Evolutionary conservation across 2,113 vertebrate species (phyloP).

Genomic region (Microcebus tavaratra): DNA sequence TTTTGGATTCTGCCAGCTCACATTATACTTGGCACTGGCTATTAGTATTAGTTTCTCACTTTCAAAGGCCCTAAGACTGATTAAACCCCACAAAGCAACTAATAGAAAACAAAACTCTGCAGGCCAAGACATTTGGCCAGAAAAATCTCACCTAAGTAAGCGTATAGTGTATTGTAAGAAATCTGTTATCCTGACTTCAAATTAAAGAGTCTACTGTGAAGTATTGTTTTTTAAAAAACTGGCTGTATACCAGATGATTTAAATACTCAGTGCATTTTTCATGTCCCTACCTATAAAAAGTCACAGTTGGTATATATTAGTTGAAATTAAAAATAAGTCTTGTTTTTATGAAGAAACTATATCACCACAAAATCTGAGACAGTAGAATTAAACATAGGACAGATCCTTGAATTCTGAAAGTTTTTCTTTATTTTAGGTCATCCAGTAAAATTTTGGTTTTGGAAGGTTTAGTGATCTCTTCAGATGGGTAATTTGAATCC

Average conservation of each 20-base stretch:
- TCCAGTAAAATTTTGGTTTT: conserved; percentile 6
- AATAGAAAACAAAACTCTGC: conserved; percentile 67
- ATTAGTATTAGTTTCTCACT: conserved; percentile 63
- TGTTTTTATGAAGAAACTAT: conserved; percentile 27
- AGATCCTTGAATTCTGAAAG: conserved; percentile 11
- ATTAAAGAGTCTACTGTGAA: conserved; percentile 81
- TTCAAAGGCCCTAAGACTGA: conserved; percentile 73
- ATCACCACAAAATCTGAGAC: conserved; percentile 13
- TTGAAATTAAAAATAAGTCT: conserved; percentile 24
- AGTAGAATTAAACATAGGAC: neutral
- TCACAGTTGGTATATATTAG: neutral
- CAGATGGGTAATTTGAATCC: neutral
- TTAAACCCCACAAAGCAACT: conserved; percentile 64
- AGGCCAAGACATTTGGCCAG: conserved; percentile 62
- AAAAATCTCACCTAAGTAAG: conserved; percentile 80
- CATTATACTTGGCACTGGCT: conserved; percentile 70
- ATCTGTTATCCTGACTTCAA: conserved; percentile 79
- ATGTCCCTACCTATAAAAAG: conserved; percentile 42
- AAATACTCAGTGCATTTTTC: conserved; percentile 13
- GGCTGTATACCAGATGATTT: neutral
- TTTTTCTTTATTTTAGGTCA: conserved; percentile 14
- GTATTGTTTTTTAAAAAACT: conserved; percentile 69
- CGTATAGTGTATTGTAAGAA: conserved; percentile 74
- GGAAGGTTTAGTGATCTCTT: neutral
- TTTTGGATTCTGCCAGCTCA: conserved; percentile 76